Conservation (phyloP, 2,113 vertebrate species). For the Lampris megalopsis region DNA sequence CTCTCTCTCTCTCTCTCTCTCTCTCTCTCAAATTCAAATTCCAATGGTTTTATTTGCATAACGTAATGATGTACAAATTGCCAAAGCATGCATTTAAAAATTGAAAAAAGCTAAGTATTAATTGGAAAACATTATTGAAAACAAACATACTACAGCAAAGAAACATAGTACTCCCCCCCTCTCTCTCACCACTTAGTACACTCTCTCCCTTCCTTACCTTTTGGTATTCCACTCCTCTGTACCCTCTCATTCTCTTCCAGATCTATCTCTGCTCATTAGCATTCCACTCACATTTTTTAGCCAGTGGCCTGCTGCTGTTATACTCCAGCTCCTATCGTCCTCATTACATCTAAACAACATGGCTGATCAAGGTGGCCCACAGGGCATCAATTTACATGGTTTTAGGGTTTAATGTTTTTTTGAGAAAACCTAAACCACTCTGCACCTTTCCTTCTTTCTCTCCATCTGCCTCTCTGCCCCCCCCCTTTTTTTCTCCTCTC, state of each 20-base stretch:
- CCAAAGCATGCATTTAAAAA: no score
- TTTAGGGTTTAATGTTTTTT: conserved; percentile 15
- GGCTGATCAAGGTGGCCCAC: conserved; percentile 47
- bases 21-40: not conserved
- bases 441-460: not conserved
- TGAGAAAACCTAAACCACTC: not conserved
- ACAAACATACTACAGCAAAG: no score
- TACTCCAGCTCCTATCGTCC: conserved; percentile 57
- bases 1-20: not conserved
- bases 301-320: conserved; percentile 54
- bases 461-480: not conserved
- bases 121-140: no score
- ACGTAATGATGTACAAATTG: no score
- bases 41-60: no score
- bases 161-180: not conserved
- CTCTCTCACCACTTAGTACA: not conserved
- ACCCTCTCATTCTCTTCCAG: conserved; percentile 20
- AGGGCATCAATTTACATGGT: conserved; percentile 42
- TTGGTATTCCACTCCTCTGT: conserved; percentile 1
- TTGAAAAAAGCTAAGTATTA: no score
- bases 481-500: not conserved
- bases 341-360: conserved; percentile 65
- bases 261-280: conserved; percentile 59
- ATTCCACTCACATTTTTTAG: conserved; percentile 59
- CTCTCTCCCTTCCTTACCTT: conserved; percentile 8